Base-by-base conservation (phyloP, 2,797 vertebrate genomes). In the Pagetopsis macropterus region DNA sequence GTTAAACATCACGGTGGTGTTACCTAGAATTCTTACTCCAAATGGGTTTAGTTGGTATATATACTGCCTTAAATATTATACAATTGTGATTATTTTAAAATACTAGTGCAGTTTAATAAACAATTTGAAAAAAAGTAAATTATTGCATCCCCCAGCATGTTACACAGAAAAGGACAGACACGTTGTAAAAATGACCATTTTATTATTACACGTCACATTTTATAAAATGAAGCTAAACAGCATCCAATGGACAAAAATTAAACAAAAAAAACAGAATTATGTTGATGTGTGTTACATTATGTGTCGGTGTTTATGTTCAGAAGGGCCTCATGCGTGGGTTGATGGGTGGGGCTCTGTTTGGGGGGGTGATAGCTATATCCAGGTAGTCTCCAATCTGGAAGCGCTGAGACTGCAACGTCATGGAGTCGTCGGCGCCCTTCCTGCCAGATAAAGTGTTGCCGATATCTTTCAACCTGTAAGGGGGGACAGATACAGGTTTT, bases 341-440 rank as follows among this genome's bases (percentile, higher is more conserved):
- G 0, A 96, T 87, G 4, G 97, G 97, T 0, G 97, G 97, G 5
- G 96, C 97, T 17, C 97, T 95, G 76, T 98, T 99, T 0, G 98
- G 98, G 11, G 97, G 97, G 0, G 98, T 99, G 60, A 99, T 99
- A 1, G 97, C 97, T 78, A 99, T 99, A 70, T 99, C 98, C 88
- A 99, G 88, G 72, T 99, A 99, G 91, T 99, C 98, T 77, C 98
- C 98, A 23, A 99, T 99, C 84, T 99, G 97, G 92, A 99, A 99
- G 57, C 97, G 97, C 85, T 99, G 98, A 4, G 98, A 99, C 91
- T 99, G 97, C 88, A 99, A 70, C 0, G 98, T 99, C 97, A 99
- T 97, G 79, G 96, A 96, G 81, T 99, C 98, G 13, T 99, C 97
- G 8, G 96, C 94, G 31, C 98, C 97, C 85, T 99, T 99, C 70